Percentiles rank a stretch among this genome's conserved stretches.
Conservation (phyloP, 2,797 vertebrate genomes). For the Schizopygopsis malacanthus region DNA sequence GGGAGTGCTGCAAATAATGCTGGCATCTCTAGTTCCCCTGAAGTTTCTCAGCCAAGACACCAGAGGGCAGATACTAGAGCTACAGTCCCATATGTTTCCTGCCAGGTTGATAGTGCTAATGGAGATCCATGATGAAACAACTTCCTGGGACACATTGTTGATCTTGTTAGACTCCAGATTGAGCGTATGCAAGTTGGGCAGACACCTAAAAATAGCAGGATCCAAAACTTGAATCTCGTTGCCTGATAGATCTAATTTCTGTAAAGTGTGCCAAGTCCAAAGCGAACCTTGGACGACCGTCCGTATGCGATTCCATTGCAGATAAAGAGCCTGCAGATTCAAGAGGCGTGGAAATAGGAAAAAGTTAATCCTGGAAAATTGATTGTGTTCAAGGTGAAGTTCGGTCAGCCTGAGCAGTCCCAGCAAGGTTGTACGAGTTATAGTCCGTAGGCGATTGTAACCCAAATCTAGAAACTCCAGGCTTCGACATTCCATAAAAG, state of each 20-base stretch:
- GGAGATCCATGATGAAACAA: conserved; percentile 91
- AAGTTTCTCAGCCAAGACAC: conserved; percentile 91
- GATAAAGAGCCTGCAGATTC: conserved; percentile 90
- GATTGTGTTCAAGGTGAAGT: conserved; percentile 96
- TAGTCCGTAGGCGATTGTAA: conserved; percentile 91
- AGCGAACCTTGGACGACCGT: conserved; percentile 88
- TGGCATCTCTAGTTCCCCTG: conserved; percentile 89
- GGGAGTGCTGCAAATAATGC: conserved; percentile 94
- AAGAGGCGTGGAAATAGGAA: conserved; percentile 95
- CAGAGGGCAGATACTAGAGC: conserved; percentile 90
- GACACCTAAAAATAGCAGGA: conserved; percentile 89
- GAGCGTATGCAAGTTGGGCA: conserved; percentile 92
- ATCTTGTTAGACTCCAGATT: conserved; percentile 97
- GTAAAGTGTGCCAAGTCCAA: conserved; percentile 94
- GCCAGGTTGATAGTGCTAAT: conserved; percentile 90
- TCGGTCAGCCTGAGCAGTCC: conserved; percentile 91
- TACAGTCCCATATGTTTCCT: conserved; percentile 96
- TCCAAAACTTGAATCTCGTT: conserved; percentile 89
- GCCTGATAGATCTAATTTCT: conserved; percentile 95
- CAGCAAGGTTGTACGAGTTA: conserved; percentile 92
- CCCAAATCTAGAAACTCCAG: conserved; percentile 95
- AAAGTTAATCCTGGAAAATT: conserved; percentile 96
- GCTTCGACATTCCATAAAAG: conserved; percentile 95
- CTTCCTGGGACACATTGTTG: conserved; percentile 89
- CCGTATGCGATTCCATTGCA: conserved; percentile 96